These are phyloP conservation scores for Patella ulyssiponensis DNA, from an alignment of 2,888 invertebrate genomes.

Conservation along the genomic window DNA sequence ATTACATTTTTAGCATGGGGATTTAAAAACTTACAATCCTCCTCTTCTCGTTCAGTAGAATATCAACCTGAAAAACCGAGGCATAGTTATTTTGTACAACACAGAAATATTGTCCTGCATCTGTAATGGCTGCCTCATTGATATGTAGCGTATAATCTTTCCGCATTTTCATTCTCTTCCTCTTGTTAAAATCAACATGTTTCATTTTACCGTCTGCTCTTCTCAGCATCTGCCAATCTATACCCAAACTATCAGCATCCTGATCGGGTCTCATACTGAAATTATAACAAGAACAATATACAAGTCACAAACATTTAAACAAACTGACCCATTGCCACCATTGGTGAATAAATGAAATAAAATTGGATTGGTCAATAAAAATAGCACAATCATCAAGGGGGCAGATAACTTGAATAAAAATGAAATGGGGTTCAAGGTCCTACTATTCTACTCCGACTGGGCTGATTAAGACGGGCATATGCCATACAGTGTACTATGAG, in stretches of 20 bases:
- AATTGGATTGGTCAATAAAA: too few species aligned
- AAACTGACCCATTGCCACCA: too few species aligned
- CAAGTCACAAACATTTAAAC: too few species aligned
- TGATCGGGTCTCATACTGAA: conserved; percentile 43
- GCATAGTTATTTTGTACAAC: conserved; percentile 45
- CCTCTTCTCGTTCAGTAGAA: conserved; percentile 49
- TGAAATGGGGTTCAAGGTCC: too few species aligned
- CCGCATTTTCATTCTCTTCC: conserved; percentile 34
- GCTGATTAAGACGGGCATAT: too few species aligned
- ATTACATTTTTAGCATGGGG: too few species aligned
- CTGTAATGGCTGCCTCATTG: conserved; percentile 40
- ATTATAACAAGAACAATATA: not conserved
- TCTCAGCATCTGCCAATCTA: conserved; percentile 50
- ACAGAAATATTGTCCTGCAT: conserved; percentile 62
- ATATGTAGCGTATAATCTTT: conserved; percentile 43
- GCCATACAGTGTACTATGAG: too few species aligned
- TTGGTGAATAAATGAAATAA: too few species aligned
- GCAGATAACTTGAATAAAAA: too few species aligned
- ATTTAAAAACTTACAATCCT: conserved; percentile 34
- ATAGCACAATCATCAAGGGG: too few species aligned
- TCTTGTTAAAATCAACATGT: conserved; percentile 21
- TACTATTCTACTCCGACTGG: too few species aligned
- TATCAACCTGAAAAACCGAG: conserved; percentile 61
- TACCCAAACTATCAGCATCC: conserved; percentile 27
- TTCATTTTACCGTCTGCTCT: conserved; percentile 39